Conservation (phyloP, 2,888 invertebrate species). For the Platynereis dumerilii region DNA sequence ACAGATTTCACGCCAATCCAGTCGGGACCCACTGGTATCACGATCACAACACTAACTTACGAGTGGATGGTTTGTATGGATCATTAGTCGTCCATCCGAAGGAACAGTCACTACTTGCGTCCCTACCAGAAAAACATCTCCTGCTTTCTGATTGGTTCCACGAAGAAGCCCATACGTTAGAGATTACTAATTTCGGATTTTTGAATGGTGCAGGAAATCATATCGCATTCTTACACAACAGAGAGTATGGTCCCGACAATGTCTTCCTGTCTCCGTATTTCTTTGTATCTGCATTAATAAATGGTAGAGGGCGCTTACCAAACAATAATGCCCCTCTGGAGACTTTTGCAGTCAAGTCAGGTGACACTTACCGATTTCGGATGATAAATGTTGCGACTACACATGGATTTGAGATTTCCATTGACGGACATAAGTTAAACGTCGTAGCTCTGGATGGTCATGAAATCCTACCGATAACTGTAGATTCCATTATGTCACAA, state of each 20-base stretch:
- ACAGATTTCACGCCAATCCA: too few relatives aligned
- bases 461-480: slow-evolving; percentile 39
- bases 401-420: slow-evolving; percentile 43
- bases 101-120: too few relatives aligned
- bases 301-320: slow-evolving; percentile 42
- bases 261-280: too few relatives aligned
- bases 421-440: slow-evolving; percentile 43
- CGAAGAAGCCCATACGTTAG: too few relatives aligned
- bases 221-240: neutral
- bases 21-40: too few relatives aligned
- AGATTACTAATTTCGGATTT: too few relatives aligned
- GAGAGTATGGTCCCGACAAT: neutral
- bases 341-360: slow-evolving; percentile 8
- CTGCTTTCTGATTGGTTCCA: too few relatives aligned
- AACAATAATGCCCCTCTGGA: slow-evolving; percentile 13
- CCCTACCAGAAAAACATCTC: too few relatives aligned
- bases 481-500: slow-evolving; percentile 43
- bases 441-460: slow-evolving; percentile 46
- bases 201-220: slow-evolving; percentile 6
- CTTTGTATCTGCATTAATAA: slow-evolving; percentile 25
- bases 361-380: slow-evolving; percentile 40
- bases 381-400: slow-evolving; percentile 41
- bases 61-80: too few relatives aligned
- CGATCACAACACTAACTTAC: too few relatives aligned
- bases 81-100: too few relatives aligned